Conservation (phyloP, 1,140 invertebrate species). For the Nixonia krombeini region DNA sequence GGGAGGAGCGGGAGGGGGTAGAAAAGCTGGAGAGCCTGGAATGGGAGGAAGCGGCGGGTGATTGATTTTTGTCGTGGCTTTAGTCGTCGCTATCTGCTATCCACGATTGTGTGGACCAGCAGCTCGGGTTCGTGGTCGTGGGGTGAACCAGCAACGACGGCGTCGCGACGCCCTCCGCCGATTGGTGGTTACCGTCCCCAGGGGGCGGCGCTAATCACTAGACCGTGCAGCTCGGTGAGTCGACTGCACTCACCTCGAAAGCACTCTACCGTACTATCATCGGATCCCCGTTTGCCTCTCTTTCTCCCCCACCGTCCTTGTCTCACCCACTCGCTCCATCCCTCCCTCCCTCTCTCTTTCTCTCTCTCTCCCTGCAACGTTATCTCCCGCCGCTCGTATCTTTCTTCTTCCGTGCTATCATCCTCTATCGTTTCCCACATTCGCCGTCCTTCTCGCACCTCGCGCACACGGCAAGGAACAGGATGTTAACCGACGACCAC, state of each 20-base stretch:
- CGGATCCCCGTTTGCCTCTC: slow-evolving; percentile 57
- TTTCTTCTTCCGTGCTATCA: slow-evolving; percentile 35
- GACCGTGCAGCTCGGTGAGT: slow-evolving; percentile 70
- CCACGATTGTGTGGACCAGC: slow-evolving; percentile 64
- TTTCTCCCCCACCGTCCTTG: slow-evolving; percentile 11
- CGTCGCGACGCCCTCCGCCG: slow-evolving; percentile 69
- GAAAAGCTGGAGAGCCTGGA: slow-evolving; percentile 22
- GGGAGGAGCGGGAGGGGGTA: slow-evolving; percentile 12
- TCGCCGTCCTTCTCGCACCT: slow-evolving; percentile 27
- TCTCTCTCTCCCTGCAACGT: slow-evolving; percentile 22
- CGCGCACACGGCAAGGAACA: slow-evolving; percentile 39
- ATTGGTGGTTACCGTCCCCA: slow-evolving; percentile 70
- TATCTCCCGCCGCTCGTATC: slow-evolving; percentile 30
- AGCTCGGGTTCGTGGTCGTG: slow-evolving; percentile 54
- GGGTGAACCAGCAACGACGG: slow-evolving; percentile 65
- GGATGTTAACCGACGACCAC: slow-evolving; percentile 47
- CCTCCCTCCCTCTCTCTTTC: not conserved
- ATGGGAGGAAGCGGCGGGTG: slow-evolving; percentile 62
- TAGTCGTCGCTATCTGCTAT: slow-evolving; percentile 68
- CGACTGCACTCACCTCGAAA: slow-evolving; percentile 67
- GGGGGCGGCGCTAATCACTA: slow-evolving; percentile 72
- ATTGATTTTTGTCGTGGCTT: slow-evolving; percentile 73
- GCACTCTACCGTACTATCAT: slow-evolving; percentile 68
- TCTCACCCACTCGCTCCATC: slow-evolving; percentile 22
- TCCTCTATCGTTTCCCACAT: slow-evolving; percentile 48